Percentiles rank a stretch among this genome's conserved stretches.
Evolutionary conservation across 2,888 invertebrate species (phyloP).

Genomic region (Ernsta delagoae): DNA sequence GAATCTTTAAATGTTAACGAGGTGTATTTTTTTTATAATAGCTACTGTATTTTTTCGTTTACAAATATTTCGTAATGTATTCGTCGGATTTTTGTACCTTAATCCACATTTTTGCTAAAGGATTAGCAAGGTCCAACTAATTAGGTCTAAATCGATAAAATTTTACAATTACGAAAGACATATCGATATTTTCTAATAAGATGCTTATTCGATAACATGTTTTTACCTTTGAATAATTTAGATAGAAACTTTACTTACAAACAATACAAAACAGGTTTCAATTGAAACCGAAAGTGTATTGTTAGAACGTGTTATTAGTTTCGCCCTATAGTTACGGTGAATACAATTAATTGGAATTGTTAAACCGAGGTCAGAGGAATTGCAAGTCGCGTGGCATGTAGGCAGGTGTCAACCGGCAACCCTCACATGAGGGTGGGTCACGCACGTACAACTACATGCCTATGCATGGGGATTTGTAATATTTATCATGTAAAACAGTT

Average conservation of each 20-base stretch:
- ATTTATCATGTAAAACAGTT: not conserved
- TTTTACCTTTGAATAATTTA: not conserved
- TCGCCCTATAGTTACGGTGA: conserved; percentile 21
- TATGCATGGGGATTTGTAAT: conserved; percentile 19
- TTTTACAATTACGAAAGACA: no score
- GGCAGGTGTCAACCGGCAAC: conserved; percentile 47
- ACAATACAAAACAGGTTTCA: not conserved
- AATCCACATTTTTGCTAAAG: no score
- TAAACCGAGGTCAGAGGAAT: conserved; percentile 39
- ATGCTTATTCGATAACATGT: not conserved
- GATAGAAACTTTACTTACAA: not conserved
- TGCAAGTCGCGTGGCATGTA: conserved; percentile 46
- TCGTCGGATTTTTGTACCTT: no score
- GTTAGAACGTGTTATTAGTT: conserved; percentile 1
- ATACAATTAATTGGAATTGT: conserved; percentile 38
- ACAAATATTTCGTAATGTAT: no score
- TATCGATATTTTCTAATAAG: not conserved
- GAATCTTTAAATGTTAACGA: not conserved
- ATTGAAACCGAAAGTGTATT: not conserved
- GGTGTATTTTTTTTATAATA: not conserved
- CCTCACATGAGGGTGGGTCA: conserved; percentile 42
- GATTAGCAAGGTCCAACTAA: no score
- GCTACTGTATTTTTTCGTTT: no score
- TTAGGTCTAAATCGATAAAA: no score
- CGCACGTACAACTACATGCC: conserved; percentile 6